Percentiles rank a stretch among this genome's conserved stretches.
These are phyloP conservation scores for Pinna nobilis DNA, from an alignment of 1,140 invertebrate genomes.

Conservation along the genomic window DNA sequence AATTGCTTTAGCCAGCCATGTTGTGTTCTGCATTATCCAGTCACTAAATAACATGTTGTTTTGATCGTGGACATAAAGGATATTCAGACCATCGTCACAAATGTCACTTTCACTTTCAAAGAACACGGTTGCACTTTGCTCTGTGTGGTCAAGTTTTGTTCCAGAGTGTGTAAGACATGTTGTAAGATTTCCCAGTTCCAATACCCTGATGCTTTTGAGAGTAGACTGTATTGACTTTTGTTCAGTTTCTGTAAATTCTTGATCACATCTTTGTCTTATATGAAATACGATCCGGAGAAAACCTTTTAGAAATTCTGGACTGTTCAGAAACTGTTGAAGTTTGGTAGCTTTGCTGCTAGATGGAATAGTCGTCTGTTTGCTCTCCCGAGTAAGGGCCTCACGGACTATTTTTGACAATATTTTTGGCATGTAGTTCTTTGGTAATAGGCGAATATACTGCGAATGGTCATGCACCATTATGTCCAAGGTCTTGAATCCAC, in stretches of 20 bases:
- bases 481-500: constrained; percentile 31
- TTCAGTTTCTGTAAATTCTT: background rate
- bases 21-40: background rate
- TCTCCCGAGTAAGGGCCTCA: constrained; percentile 42
- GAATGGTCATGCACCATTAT: constrained; percentile 30
- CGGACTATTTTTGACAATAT: constrained; percentile 51
- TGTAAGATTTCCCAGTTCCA: constrained; percentile 1
- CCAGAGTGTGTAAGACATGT: background rate
- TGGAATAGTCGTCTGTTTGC: background rate
- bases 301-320: constrained; percentile 30
- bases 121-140: background rate
- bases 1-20: background rate
- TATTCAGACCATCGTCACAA: too few species aligned
- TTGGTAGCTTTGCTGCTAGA: background rate
- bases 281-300: constrained; percentile 39
- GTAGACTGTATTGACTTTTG: background rate
- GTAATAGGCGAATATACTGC: constrained; percentile 34
- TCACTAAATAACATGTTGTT: too few species aligned
- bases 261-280: background rate
- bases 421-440: constrained; percentile 35
- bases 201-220: background rate
- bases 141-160: background rate
- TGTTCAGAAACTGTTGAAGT: constrained; percentile 14
- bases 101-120: background rate
- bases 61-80: too few species aligned